phyloP scores from a whole-genome alignment of 2,113 vertebrate genomes.

The Poicephalus gulielmi region DNA sequence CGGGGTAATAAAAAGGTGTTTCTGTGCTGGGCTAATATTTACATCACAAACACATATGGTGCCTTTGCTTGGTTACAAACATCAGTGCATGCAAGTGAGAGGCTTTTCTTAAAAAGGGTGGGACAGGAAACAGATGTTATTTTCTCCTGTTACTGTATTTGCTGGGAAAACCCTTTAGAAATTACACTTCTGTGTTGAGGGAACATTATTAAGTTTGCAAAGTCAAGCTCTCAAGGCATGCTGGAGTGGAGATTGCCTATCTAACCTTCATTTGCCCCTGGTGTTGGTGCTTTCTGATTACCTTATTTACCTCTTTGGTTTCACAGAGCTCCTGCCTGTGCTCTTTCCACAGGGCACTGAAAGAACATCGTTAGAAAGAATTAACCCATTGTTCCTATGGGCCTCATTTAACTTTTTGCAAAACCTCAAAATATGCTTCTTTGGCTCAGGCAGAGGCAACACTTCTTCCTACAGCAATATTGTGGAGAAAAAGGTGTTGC shows the following conservation, averaged over 20 bases:
- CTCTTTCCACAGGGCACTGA: not conserved
- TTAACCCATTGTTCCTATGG: not conserved
- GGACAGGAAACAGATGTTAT: not conserved
- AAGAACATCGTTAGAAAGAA: not conserved
- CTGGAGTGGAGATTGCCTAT: not conserved
- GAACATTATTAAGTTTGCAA: not conserved
- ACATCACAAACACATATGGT: conserved; percentile 36
- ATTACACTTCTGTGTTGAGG: fast-evolving
- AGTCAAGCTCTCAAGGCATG: not conserved
- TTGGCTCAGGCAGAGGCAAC: not conserved
- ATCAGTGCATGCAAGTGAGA: not conserved
- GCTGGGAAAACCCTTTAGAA: not conserved
- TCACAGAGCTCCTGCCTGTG: not conserved
- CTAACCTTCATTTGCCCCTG: conserved; percentile 28
- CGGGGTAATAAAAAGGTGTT: conserved; percentile 12
- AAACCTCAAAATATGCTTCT: not conserved
- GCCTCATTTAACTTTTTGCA: not conserved
- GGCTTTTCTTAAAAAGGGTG: conserved; percentile 7
- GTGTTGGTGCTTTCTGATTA: not conserved
- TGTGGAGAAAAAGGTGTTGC: not conserved
- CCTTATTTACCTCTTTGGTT: not conserved
- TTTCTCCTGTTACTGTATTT: not conserved
- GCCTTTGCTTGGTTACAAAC: conserved; percentile 52
- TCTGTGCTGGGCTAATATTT: conserved; percentile 53
- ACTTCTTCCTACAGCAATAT: not conserved